phyloP scores from a whole-genome alignment of 2,113 vertebrate species.

The Terrapene triunguis region DNA sequence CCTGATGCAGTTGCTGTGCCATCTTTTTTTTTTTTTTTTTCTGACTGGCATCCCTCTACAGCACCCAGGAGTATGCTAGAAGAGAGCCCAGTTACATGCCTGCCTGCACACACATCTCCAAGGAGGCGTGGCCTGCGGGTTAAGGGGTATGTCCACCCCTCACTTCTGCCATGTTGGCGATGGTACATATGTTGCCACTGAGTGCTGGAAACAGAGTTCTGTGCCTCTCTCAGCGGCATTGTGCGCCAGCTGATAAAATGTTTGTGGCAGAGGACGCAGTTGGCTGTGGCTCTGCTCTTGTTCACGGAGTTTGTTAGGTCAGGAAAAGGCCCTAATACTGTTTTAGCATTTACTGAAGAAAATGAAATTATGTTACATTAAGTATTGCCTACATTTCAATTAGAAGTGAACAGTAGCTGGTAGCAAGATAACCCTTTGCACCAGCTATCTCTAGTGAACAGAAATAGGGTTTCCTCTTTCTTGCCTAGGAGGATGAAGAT shows the following conservation, averaged over 20 bases:
- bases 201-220: neutral
- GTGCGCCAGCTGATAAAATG: neutral
- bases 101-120: neutral
- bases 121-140: neutral
- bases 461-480: neutral
- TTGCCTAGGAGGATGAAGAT: fast-evolving
- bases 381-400: neutral
- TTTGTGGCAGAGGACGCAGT: neutral
- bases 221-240: neutral
- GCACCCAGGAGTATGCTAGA: neutral
- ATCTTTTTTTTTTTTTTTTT: neutral
- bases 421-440: fast-evolving
- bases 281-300: neutral
- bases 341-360: neutral
- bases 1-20: neutral
- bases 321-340: neutral
- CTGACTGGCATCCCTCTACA: neutral
- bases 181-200: neutral
- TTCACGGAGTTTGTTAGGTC: neutral
- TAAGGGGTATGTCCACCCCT: neutral
- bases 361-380: neutral
- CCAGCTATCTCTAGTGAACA: neutral
- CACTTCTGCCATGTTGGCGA: neutral
- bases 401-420: neutral
- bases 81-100: neutral